phyloP scores from a whole-genome alignment of 2,113 vertebrate genomes.

The Cyprinodon tularosa region DNA sequence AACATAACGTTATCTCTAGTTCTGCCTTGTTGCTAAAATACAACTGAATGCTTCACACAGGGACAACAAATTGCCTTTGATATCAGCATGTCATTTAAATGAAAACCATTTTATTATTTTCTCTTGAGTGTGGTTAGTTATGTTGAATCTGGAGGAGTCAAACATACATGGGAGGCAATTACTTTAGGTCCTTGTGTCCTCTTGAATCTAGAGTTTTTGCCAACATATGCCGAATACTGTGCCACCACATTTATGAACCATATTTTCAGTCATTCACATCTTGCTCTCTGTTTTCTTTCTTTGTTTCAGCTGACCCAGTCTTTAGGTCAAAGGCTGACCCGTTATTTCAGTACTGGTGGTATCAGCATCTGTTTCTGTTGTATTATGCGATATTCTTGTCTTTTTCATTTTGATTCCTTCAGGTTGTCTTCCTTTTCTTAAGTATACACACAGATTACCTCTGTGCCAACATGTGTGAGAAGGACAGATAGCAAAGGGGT shows the following conservation, averaged over 20 bases:
- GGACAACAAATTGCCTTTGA: slow-evolving; percentile 57
- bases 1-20: background rate
- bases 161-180: slow-evolving; percentile 27
- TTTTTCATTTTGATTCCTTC: background rate
- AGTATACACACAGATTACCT: background rate
- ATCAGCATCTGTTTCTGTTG: slow-evolving; percentile 21
- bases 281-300: slow-evolving; percentile 29
- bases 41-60: slow-evolving; percentile 37
- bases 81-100: slow-evolving; percentile 45
- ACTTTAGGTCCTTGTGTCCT: slow-evolving; percentile 32
- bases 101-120: slow-evolving; percentile 43
- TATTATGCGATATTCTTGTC: slow-evolving; percentile 11
- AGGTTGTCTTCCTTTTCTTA: background rate
- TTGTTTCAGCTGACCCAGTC: slow-evolving; percentile 11
- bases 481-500: slow-evolving; percentile 12
- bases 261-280: slow-evolving; percentile 37
- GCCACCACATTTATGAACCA: slow-evolving; percentile 64
- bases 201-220: slow-evolving; percentile 34
- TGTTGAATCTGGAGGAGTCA: slow-evolving; percentile 27
- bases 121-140: slow-evolving; percentile 35
- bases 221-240: slow-evolving; percentile 52
- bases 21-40: slow-evolving; percentile 20
- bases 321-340: slow-evolving; percentile 14
- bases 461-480: background rate
- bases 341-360: slow-evolving; percentile 16